phyloP scores from a whole-genome alignment of 2,888 invertebrate species.

The Tenthredo scrophulariae region DNA sequence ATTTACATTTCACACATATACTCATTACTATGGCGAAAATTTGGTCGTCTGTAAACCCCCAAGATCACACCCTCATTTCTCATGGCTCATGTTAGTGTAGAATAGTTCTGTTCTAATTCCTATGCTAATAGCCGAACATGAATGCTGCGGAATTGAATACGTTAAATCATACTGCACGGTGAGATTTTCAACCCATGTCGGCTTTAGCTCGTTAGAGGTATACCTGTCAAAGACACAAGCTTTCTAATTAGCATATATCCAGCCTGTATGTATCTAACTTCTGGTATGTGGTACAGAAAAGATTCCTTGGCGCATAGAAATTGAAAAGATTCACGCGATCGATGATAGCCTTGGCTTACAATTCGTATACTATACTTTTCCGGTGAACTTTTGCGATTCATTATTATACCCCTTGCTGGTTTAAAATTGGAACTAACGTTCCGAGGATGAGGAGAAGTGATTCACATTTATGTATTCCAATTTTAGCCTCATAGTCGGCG shows the following conservation, averaged over 20 bases:
- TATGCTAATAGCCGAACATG: constrained; percentile 7
- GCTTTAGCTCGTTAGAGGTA: constrained; percentile 20
- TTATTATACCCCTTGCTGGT: not conserved
- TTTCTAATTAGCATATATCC: constrained; percentile 13
- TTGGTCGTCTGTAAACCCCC: not conserved
- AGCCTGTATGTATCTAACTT: not conserved
- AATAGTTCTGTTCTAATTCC: not conserved
- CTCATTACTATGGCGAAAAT: not conserved
- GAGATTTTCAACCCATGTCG: not conserved
- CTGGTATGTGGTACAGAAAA: not conserved
- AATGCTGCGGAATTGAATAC: constrained; percentile 1
- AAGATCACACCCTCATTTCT: not conserved
- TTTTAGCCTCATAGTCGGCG: not conserved
- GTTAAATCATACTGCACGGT: not conserved
- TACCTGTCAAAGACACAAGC: constrained; percentile 35
- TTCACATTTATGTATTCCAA: not conserved
- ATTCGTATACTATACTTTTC: not conserved
- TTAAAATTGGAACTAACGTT: not conserved
- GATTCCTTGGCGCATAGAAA: not conserved
- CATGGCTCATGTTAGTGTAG: not conserved
- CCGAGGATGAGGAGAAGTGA: not conserved
- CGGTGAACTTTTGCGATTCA: not conserved
- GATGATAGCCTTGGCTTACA: not conserved
- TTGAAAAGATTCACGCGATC: not conserved
- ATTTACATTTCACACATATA: not conserved